Evolutionary conservation across 2,113 vertebrate species (phyloP).

Genomic region (Macrotis lagotis): DNA sequence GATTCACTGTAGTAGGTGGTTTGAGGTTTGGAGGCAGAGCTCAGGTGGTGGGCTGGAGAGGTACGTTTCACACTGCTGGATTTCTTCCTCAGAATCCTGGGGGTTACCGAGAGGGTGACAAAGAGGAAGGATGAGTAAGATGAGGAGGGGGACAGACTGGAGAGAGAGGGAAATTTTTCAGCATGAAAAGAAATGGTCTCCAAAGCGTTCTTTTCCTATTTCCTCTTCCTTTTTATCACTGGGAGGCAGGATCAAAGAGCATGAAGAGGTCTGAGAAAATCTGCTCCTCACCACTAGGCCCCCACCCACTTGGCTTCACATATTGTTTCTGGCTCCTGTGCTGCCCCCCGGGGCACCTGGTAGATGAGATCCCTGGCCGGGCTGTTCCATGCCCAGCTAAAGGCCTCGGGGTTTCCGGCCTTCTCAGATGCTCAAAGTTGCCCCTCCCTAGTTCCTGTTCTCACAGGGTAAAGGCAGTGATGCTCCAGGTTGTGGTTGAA

Average conservation of each 20-base stretch:
- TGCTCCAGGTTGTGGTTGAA: rapidly evolving
- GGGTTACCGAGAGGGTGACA: background rate
- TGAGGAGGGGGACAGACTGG: background rate
- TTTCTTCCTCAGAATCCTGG: constrained; percentile 81
- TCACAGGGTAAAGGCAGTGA: background rate
- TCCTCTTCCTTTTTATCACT: background rate
- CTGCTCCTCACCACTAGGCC: background rate
- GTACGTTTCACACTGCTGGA: constrained; percentile 74
- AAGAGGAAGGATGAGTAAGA: background rate
- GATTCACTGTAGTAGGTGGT: constrained; percentile 87
- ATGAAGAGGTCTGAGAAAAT: background rate
- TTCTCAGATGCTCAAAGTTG: background rate
- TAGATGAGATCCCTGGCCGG: rapidly evolving
- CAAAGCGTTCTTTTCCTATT: background rate
- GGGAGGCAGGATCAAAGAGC: background rate
- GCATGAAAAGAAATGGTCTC: background rate
- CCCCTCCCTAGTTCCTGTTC: constrained; percentile 66
- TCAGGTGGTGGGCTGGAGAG: constrained; percentile 71
- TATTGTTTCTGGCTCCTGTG: background rate
- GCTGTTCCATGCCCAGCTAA: background rate
- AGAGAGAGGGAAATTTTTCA: too few relatives aligned
- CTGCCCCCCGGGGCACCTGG: too few relatives aligned
- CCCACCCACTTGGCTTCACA: background rate
- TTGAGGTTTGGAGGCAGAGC: constrained; percentile 72
- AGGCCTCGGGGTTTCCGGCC: constrained; percentile 41